A percentile compares a stretch with the other conserved stretches of the same genome.
These are phyloP conservation scores for Acanthosepion esculentum DNA, from an alignment of 2,888 invertebrate genomes.

Conservation along the genomic window DNA sequence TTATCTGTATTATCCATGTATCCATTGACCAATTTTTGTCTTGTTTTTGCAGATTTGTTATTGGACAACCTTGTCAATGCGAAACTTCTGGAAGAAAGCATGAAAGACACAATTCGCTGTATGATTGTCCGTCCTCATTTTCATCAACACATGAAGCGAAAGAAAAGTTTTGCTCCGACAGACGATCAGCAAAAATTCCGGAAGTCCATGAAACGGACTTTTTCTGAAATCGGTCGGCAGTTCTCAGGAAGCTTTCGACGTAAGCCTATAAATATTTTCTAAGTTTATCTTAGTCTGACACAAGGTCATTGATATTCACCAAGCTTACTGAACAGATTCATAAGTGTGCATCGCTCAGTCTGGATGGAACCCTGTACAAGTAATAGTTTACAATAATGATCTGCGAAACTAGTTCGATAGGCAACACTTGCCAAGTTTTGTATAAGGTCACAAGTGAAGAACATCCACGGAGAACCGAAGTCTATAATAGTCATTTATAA, in stretches of 20 bases:
- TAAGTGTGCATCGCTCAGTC: too few species aligned
- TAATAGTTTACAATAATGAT: too few species aligned
- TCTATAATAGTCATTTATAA: too few species aligned
- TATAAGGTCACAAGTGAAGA: too few species aligned
- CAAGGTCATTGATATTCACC: not conserved
- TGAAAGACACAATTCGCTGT: slow-evolving; percentile 86
- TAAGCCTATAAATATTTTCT: not conserved
- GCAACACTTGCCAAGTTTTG: too few species aligned
- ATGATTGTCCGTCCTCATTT: slow-evolving; percentile 90
- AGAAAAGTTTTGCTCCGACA: slow-evolving; percentile 55
- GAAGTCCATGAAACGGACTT: slow-evolving; percentile 59
- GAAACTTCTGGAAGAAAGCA: slow-evolving; percentile 82
- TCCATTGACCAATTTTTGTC: not conserved
- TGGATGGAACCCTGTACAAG: too few species aligned
- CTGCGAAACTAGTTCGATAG: too few species aligned
- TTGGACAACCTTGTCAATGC: slow-evolving; percentile 91
- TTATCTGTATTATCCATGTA: not conserved
- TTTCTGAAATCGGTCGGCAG: slow-evolving; percentile 56
- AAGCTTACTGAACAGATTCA: too few species aligned
- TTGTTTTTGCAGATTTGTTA: slow-evolving; percentile 81
- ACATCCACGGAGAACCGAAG: too few species aligned
- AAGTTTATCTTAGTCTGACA: not conserved
- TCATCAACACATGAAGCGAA: slow-evolving; percentile 84
- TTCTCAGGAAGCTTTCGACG: slow-evolving; percentile 53
- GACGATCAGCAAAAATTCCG: slow-evolving; percentile 54